These are phyloP conservation scores for Epinotia brunnichana DNA, from an alignment of 2,888 invertebrate species.

Conservation along the genomic window DNA sequence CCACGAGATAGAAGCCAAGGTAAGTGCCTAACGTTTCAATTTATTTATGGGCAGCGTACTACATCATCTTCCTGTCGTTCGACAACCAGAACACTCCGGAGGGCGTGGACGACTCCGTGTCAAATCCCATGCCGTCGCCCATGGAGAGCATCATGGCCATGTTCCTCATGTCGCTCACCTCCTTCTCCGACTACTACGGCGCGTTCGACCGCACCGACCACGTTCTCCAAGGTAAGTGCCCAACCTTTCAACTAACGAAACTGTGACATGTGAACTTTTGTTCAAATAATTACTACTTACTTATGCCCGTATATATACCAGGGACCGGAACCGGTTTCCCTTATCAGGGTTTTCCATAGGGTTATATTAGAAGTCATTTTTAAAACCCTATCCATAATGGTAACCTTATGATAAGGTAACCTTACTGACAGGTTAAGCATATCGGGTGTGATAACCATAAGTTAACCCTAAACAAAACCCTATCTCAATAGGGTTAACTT, in stretches of 20 bases:
- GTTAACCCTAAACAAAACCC: too few species aligned
- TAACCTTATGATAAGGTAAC: too few species aligned
- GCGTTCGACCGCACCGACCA: constrained; percentile 95
- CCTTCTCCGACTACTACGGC: constrained; percentile 97
- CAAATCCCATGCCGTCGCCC: constrained; percentile 95
- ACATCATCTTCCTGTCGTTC: constrained; percentile 94
- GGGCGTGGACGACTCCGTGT: constrained; percentile 90
- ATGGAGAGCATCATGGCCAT: constrained; percentile 98
- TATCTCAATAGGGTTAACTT: too few species aligned
- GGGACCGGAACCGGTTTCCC: too few species aligned
- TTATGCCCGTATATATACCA: too few species aligned
- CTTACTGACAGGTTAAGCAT: too few species aligned
- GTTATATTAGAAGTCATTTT: too few species aligned
- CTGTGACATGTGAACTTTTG: too few species aligned
- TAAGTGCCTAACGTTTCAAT: constrained; percentile 58
- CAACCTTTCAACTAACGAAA: neutral
- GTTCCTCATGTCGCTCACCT: constrained; percentile 99
- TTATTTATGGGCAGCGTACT: constrained; percentile 86
- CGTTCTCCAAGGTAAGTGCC: constrained; percentile 90
- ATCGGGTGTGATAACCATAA: too few species aligned
- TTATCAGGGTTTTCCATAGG: too few species aligned
- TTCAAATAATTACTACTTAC: too few species aligned
- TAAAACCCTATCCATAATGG: too few species aligned
- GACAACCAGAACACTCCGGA: constrained; percentile 93
- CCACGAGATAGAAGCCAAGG: constrained; percentile 95